Base-by-base conservation (phyloP, 37 sponge, comb jelly and placozoan genomes). In the Petrosia ficiformis region DNA sequence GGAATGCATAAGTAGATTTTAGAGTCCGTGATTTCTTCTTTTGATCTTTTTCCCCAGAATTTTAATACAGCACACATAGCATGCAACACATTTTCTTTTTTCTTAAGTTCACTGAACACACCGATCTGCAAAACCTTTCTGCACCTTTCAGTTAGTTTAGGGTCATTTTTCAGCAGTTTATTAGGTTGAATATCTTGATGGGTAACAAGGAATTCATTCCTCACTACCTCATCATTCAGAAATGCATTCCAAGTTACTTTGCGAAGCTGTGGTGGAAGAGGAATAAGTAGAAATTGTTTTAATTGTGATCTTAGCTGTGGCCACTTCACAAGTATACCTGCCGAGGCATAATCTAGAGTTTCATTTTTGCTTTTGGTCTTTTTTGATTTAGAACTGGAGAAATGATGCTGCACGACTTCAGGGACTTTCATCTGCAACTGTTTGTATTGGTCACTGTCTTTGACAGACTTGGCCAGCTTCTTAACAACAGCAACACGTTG, bases 1-100 rank as follows among this genome's bases (percentile, higher is more conserved):
- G 81, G 81, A 26, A 80, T 32, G 33, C 73, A 80, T 36, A 80
- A 30, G 24, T 72, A 37, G 30, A 71, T 34, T 25, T 71, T 72
- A 16, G 65, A 6, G 11, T 71, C 63, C 1, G 68, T 67, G 21
- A 72, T 1, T 48, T 48, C 43, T 38, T 11, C 25, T 80, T 63
- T 1, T 64, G 32, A 37, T 43, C 29, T 41, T 38, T 67, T 37
- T 56, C 48, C 43, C 63, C 59, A 28, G n/a, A 60, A 1, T 8
- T 60, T 66, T 66, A 77, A 33, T 57, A 73, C 21, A 72, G 56
- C 2, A 65, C 41, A 38, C 60, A 36, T 26, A 36, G 32, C 48
- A 48, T 48, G 14, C 14, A 14, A 48, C 54, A 48, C 8, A 8
- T 48, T 8, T 14, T 48, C 14, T 8, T 48, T 8, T 48, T 48